Evolutionary conservation across 2,797 vertebrate genomes (phyloP).

Genomic region (Nannoperca obscura): DNA sequence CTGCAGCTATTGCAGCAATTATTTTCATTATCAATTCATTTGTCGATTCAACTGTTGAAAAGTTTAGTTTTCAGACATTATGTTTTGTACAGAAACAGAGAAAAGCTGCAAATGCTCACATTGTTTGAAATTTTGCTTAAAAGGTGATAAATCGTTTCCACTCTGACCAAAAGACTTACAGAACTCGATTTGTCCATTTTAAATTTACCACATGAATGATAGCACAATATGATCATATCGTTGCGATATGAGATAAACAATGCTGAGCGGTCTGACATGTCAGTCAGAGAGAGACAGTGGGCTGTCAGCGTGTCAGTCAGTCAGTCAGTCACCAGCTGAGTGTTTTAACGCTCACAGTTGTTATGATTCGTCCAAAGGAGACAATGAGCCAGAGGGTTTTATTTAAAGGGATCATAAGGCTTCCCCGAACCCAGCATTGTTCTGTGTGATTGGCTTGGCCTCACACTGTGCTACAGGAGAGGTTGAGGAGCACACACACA

Average conservation of each 20-base stretch:
- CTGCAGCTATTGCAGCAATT: not conserved
- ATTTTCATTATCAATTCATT: not conserved
- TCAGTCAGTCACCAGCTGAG: slow-evolving; percentile 24
- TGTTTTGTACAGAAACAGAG: too few species aligned
- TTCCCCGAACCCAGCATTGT: slow-evolving; percentile 68
- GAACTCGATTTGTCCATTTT: too few species aligned
- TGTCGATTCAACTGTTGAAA: too few species aligned
- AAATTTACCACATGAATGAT: not conserved
- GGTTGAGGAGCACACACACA: slow-evolving; percentile 22
- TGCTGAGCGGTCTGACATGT: not conserved
- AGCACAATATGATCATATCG: not conserved
- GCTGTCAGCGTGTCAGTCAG: not conserved
- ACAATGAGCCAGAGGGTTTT: slow-evolving; percentile 53
- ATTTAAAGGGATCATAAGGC: slow-evolving; percentile 73
- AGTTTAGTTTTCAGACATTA: too few species aligned
- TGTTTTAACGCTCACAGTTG: slow-evolving; percentile 31
- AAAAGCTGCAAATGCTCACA: too few species aligned
- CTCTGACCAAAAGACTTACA: too few species aligned
- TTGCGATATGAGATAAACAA: not conserved
- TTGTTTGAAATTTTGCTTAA: not conserved
- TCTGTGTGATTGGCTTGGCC: slow-evolving; percentile 73
- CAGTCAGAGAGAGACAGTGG: slow-evolving; percentile 2
- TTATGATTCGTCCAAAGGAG: slow-evolving; percentile 35
- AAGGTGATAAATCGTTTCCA: not conserved
- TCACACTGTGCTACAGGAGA: slow-evolving; percentile 65